A percentile compares a stretch with the other conserved stretches of the same genome.
phyloP scores from a whole-genome alignment of 2,888 invertebrate genomes.

The Drosophila suboccidentalis region DNA sequence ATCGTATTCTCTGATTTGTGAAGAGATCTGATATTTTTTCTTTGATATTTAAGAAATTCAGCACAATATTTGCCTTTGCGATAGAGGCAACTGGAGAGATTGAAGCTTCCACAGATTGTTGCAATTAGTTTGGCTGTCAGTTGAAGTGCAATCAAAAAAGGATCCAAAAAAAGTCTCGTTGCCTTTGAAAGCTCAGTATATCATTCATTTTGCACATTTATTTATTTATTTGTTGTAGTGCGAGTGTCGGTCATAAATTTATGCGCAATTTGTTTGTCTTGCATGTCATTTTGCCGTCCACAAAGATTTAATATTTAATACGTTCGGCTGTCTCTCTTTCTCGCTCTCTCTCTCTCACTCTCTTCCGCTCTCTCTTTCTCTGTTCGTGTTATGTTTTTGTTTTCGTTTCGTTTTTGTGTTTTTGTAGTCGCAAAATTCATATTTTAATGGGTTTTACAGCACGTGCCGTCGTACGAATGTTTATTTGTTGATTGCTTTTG shows the following conservation, averaged over 20 bases:
- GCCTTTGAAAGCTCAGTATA: constrained; percentile 16
- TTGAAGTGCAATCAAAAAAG: constrained; percentile 3
- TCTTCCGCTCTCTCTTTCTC: not conserved
- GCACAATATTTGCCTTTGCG: too few relatives aligned
- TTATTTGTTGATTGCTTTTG: constrained; percentile 59
- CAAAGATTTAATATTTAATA: constrained; percentile 74
- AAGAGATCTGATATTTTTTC: too few relatives aligned
- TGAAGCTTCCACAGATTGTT: not conserved
- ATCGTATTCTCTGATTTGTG: too few relatives aligned
- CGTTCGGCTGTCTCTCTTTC: constrained; percentile 19
- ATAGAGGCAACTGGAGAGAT: too few relatives aligned
- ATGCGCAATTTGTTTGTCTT: constrained; percentile 71
- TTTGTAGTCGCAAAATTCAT: constrained; percentile 46
- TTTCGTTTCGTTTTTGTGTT: constrained; percentile 30
- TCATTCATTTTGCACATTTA: constrained; percentile 43
- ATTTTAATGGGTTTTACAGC: constrained; percentile 78
- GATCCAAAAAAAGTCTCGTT: constrained; percentile 16
- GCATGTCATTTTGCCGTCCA: constrained; percentile 73
- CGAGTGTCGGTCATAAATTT: constrained; percentile 64
- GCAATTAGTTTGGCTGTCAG: constrained; percentile 10
- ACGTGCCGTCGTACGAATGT: constrained; percentile 62
- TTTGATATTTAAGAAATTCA: too few relatives aligned
- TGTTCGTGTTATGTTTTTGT: constrained; percentile 1
- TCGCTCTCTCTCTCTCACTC: not conserved
- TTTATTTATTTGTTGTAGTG: constrained; percentile 48